phyloP scores from a whole-genome alignment of 2,888 invertebrate species.

The Noctua janthina region DNA sequence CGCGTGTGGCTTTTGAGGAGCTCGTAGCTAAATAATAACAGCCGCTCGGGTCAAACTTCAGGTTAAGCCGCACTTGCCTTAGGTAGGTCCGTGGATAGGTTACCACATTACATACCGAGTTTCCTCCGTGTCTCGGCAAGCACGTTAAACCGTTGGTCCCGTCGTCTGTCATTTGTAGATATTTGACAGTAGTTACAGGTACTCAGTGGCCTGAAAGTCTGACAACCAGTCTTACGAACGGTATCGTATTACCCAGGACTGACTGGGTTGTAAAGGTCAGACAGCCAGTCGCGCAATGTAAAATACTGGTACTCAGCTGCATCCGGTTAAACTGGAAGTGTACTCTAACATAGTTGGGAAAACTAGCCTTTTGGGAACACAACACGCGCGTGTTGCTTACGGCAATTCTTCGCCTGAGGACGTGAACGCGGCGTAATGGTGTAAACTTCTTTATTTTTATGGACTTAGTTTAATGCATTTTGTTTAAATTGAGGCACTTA shows the following conservation, averaged over 20 bases:
- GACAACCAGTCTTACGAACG: not conserved
- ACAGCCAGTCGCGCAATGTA: not conserved
- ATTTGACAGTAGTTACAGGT: not conserved
- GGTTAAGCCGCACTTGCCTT: not conserved
- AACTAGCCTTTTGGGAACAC: not conserved
- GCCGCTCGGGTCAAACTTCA: not conserved
- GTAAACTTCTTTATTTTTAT: slow-evolving; percentile 34
- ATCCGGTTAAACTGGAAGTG: not conserved
- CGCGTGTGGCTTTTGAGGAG: not conserved
- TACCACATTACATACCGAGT: not conserved
- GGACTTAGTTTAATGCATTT: slow-evolving; percentile 21
- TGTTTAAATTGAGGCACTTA: slow-evolving; percentile 21
- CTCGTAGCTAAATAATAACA: not conserved
- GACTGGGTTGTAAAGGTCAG: not conserved
- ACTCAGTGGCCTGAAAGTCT: not conserved
- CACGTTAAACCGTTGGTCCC: not conserved
- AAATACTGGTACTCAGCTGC: not conserved
- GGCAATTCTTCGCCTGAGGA: not conserved
- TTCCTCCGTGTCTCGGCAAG: not conserved
- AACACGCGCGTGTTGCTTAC: not conserved
- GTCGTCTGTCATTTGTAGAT: not conserved
- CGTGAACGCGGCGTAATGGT: slow-evolving; percentile 9
- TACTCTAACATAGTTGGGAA: not conserved
- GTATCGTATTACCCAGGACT: not conserved
- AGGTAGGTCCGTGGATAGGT: not conserved